phyloP scores from a whole-genome alignment of 2,113 vertebrate genomes.

The Dipodomys spectabilis region DNA sequence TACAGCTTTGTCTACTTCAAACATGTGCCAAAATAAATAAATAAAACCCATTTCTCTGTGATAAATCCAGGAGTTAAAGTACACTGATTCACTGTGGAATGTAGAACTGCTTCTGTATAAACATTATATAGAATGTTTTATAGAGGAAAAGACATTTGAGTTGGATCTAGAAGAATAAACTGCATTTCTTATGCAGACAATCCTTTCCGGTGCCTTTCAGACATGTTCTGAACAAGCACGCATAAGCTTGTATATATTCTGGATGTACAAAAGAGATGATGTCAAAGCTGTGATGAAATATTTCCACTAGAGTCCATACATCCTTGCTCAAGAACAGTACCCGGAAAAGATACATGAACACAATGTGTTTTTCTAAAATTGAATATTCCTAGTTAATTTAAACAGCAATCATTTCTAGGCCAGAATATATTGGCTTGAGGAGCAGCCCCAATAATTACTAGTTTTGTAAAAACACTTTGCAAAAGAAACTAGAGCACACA shows the following conservation, averaged over 20 bases:
- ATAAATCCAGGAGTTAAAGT: neutral
- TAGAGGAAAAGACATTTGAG: neutral
- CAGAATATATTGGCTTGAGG: neutral
- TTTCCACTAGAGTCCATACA: neutral
- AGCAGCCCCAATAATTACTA: neutral
- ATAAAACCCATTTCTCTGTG: neutral
- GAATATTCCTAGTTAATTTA: neutral
- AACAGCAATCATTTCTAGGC: slow-evolving; percentile 32
- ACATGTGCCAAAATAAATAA: neutral
- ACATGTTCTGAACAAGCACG: neutral
- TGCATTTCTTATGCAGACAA: neutral
- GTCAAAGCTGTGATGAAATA: slow-evolving; percentile 13
- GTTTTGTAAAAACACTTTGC: neutral
- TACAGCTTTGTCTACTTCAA: neutral
- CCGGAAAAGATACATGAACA: neutral
- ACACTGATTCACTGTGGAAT: neutral
- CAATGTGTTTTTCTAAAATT: slow-evolving; percentile 23
- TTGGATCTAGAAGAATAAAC: neutral
- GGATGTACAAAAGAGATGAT: neutral
- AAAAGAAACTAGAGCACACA: slow-evolving; percentile 19
- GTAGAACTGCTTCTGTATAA: neutral
- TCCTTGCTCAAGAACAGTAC: neutral
- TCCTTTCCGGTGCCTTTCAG: neutral
- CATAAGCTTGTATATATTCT: neutral
- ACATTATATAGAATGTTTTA: neutral